Evolutionary conservation across 2,797 vertebrate genomes (phyloP), one percentile per base, ranked within the genome.

Genomic region (Serranus cabrilla): DNA sequence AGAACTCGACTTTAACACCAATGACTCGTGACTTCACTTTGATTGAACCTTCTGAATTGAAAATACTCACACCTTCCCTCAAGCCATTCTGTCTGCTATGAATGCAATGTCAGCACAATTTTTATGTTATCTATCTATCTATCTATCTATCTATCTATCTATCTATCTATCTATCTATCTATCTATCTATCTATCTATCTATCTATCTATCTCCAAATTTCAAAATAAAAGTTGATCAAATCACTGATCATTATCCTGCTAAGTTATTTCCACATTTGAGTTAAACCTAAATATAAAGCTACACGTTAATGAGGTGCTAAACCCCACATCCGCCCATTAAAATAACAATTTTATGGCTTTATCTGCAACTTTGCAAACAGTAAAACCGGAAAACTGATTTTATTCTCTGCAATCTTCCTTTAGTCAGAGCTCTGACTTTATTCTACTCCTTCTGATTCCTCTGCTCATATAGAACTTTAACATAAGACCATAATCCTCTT

Each of bases 401-500:
- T 5, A 27, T 37, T 37, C 17, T 39, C 37, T 4, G 17, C 39
- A 74, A 59, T 46, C 50, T 47, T 18, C 61, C 57, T 54, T 58
- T 17, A 18, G 16, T 72, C 18, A 31, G 13, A 27, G 46, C 14
- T 65, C 23, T 54, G 74, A 34, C 37, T 54, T 63, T 20, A 43
- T 18, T 61, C 37, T 16, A 9, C 25, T 40, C 47, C 62, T 27
- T 58, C 16, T 51, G 20, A 76, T 67, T 59, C 57, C 17, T 66
- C 16, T 5, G 12, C 55, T 65, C n/a, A 5, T 64, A 37, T 57
- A 40, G 34, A 52, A 23, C 9, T 4, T 66, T 21, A 43, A 54
- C 69, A 71, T 56, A 60, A 59, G 25, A 64, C 54, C 27, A 25
- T 58, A 63, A 83, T 72, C 65, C 68, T 51, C 16, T 17, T 77